These are phyloP conservation scores for Muscicapa comitata DNA, from an alignment of 2,797 vertebrate species.

Conservation along the genomic window DNA sequence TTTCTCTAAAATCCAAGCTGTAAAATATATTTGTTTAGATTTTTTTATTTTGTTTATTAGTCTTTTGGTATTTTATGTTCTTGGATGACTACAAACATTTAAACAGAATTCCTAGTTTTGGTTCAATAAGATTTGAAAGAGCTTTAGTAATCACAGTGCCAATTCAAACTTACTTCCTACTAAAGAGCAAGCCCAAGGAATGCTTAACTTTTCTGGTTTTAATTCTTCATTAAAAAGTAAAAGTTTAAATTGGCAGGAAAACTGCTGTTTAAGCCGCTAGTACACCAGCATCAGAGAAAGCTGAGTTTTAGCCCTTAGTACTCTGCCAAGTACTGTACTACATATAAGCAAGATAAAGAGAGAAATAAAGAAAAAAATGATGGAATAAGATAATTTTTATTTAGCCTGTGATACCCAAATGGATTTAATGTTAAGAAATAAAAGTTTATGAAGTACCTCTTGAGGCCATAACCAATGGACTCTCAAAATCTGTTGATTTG, in stretches of 20 bases:
- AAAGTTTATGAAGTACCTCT: not conserved
- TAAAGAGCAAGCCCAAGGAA: slow-evolving; percentile 55
- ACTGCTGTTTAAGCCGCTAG: slow-evolving; percentile 49
- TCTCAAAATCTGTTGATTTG: slow-evolving; percentile 28
- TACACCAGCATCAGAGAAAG: slow-evolving; percentile 39
- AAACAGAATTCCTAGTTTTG: slow-evolving; percentile 26
- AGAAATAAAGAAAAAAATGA: not conserved
- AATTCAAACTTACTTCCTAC: slow-evolving; percentile 64
- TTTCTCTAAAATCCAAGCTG: not conserved
- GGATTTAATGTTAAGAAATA: slow-evolving; percentile 33
- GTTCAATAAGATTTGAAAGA: slow-evolving; percentile 29
- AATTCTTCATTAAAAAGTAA: slow-evolving; percentile 64
- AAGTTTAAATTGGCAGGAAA: slow-evolving; percentile 69
- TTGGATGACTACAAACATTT: not conserved
- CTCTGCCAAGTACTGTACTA: slow-evolving; percentile 16
- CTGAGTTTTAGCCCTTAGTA: slow-evolving; percentile 34
- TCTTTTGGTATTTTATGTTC: slow-evolving; percentile 32
- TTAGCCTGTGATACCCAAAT: slow-evolving; percentile 9
- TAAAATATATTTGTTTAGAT: slow-evolving; percentile 20
- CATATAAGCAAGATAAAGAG: not conserved
- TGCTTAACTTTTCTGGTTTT: slow-evolving; percentile 64
- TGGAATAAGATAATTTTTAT: slow-evolving; percentile 19
- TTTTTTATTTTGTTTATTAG: not conserved
- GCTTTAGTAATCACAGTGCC: slow-evolving; percentile 23
- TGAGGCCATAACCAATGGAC: not conserved